Percentiles rank a stretch among this genome's conserved stretches.
These are phyloP conservation scores for Margarornis squamiger DNA, from an alignment of 2,797 vertebrate species.

Conservation along the genomic window DNA sequence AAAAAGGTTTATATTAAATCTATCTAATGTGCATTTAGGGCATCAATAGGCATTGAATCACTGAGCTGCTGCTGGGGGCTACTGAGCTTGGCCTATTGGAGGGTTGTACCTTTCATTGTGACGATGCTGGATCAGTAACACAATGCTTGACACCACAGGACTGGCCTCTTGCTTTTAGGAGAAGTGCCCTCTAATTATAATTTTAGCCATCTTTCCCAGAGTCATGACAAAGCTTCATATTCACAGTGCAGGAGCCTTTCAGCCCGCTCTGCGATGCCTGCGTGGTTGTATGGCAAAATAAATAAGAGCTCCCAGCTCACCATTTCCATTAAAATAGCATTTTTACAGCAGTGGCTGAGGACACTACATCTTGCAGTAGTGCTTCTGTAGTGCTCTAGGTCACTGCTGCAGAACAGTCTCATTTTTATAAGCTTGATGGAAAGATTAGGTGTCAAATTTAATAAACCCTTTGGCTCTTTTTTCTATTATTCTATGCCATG, in stretches of 20 bases:
- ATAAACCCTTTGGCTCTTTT: conserved; percentile 48
- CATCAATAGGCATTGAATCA: too few species aligned
- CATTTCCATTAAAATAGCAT: not conserved
- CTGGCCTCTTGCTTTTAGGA: not conserved
- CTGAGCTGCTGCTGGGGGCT: too few species aligned
- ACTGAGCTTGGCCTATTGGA: too few species aligned
- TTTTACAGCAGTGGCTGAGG: not conserved
- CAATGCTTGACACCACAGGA: not conserved
- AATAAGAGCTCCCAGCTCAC: not conserved
- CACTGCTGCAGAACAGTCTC: not conserved
- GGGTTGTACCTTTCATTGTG: too few species aligned
- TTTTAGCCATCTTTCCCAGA: not conserved
- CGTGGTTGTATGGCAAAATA: not conserved
- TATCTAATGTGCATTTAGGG: too few species aligned
- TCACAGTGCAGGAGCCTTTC: not conserved
- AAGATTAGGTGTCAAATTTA: conserved; percentile 65
- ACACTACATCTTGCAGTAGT: not conserved
- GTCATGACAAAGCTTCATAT: fast-evolving
- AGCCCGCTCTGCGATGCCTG: not conserved
- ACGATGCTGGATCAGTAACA: too few species aligned
- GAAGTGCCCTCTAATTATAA: not conserved
- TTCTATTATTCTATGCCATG: conserved; percentile 13
- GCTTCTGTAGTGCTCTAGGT: not conserved
- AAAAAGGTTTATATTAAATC: too few species aligned
- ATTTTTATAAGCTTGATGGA: conserved; percentile 56